A percentile compares a stretch with the other conserved stretches of the same genome.
These are phyloP conservation scores for Melinopterus prodromus DNA, from an alignment of 2,888 invertebrate species.

Conservation along the genomic window DNA sequence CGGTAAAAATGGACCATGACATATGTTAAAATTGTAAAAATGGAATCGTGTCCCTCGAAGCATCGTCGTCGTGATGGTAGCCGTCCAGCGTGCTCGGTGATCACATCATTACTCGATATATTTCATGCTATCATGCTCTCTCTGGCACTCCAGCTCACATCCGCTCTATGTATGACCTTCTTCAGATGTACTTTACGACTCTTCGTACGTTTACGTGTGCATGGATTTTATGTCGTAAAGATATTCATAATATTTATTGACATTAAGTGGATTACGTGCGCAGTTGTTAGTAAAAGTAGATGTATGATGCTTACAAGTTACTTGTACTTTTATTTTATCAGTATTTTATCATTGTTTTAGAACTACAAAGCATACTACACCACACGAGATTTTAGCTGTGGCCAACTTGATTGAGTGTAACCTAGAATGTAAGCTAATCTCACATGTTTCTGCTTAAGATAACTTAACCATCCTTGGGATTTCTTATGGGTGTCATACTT, in stretches of 20 bases:
- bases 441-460: no score
- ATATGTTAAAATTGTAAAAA: constrained; percentile 54
- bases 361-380: no score
- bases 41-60: constrained; percentile 51
- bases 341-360: no score
- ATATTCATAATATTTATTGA: not conserved
- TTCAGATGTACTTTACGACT: not conserved
- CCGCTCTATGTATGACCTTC: not conserved
- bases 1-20: constrained; percentile 54
- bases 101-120: constrained; percentile 54
- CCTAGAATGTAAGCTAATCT: no score
- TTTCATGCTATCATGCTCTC: constrained; percentile 47
- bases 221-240: not conserved
- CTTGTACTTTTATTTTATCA: no score
- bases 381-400: no score
- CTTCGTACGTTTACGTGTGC: not conserved
- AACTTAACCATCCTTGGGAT: no score
- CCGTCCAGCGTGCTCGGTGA: constrained; percentile 50
- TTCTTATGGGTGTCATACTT: no score
- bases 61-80: constrained; percentile 52
- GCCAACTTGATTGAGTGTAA: no score
- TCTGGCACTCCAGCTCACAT: not conserved
- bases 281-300: no score
- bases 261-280: no score
- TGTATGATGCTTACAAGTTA: no score